These are phyloP conservation scores for Leptodactylus fallax DNA, from an alignment of 2,797 vertebrate genomes.

Conservation along the genomic window DNA sequence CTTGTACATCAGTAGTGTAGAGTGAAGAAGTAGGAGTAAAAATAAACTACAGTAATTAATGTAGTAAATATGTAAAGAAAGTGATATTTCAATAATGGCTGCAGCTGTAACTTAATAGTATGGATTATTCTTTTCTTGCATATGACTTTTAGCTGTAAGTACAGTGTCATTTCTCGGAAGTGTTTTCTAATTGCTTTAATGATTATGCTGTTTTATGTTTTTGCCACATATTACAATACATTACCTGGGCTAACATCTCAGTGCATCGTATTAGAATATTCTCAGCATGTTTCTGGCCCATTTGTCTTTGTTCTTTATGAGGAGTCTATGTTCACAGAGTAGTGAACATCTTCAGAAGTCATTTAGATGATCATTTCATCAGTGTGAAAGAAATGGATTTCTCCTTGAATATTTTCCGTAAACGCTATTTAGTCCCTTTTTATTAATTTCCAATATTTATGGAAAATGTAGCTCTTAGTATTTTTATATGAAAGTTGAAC, in stretches of 20 bases:
- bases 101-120: constrained; percentile 2
- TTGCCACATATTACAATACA: constrained; percentile 32
- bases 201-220: constrained; percentile 19
- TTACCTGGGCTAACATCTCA: constrained; percentile 24
- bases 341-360: constrained; percentile 20
- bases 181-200: constrained; percentile 33
- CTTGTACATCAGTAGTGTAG: neutral
- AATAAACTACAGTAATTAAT: neutral
- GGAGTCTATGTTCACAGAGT: neutral
- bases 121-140: neutral
- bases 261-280: constrained; percentile 26
- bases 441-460: neutral
- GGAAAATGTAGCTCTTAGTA: neutral
- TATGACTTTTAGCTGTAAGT: constrained; percentile 19
- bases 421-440: neutral
- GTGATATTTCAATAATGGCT: neutral
- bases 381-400: neutral
- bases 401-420: constrained; percentile 3
- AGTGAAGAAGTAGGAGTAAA: neutral
- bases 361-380: constrained; percentile 15
- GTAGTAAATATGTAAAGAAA: neutral
- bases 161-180: constrained; percentile 31
- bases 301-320: constrained; percentile 26
- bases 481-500: neutral
- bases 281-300: constrained; percentile 28